Evolutionary conservation across 2,888 invertebrate genomes (phyloP), one percentile per base, ranked within the genome.

Genomic region (Meta bourneti): DNA sequence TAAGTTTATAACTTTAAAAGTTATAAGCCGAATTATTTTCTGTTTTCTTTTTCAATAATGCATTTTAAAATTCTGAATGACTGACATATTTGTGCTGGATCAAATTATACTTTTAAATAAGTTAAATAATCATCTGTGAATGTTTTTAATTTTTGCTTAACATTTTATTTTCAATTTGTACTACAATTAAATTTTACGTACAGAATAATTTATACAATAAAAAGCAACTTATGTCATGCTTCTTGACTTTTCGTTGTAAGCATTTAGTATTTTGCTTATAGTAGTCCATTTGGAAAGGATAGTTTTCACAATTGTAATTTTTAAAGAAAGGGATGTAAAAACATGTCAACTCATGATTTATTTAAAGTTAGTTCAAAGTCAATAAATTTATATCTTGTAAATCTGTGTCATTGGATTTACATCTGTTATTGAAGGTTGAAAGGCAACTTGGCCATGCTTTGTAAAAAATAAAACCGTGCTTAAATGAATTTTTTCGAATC

Each of bases 371-470:
- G 16, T 11, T 11, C 11, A 69, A 6, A 69, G 69, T 11, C 11
- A 13, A 69, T 69, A 69, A 69, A 69, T 69, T 6, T 69, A 69
- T 13, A 69, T 19, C 19, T 77, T 8, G 77, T 51, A 51, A 4
- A 51, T 20, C n/a, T 52, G 51, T n/a, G 77, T 51, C 77, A 77
- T 77, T 77, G 52, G 77, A 49, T n/a, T n/a, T 77, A 77, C 77
- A 77, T 77, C 77, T 7, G 52, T 34, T n/a, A 51, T 77, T 5
- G 16, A 75, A 77, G 77, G 70, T 48, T 8, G 70, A 81, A 81
- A 81, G 81, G 81, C 81, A 81, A 81, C 81, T 81, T 81, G 34
- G 48, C 48, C 70, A 70, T 49, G 34, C 1, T 34, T 34, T 34
- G 34, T n/a, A 9, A 49, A 0, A 49, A 70, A 61, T 52, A 81